phyloP scores from a whole-genome alignment of 2,797 vertebrate genomes.

The Spinibarbus caldwelli region DNA sequence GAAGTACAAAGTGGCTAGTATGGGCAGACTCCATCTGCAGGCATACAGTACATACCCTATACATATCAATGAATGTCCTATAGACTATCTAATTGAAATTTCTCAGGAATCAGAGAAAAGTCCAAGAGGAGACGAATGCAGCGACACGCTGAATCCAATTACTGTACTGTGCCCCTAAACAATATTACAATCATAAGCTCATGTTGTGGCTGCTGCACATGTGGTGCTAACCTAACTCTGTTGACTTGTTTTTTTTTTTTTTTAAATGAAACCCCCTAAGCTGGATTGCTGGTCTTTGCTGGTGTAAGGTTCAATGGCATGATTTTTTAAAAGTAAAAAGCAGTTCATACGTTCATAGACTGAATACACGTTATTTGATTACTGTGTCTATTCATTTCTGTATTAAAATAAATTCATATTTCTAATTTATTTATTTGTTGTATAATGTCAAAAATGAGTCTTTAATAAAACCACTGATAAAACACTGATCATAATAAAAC shows the following conservation, averaged over 20 bases:
- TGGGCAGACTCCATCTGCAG: neutral
- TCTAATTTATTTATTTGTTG: no score
- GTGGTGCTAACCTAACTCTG: neutral
- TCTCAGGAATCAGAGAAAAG: neutral
- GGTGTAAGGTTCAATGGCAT: neutral
- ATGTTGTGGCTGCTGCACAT: neutral
- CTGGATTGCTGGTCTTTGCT: neutral
- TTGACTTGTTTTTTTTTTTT: no score
- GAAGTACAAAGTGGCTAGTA: neutral
- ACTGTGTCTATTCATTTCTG: no score
- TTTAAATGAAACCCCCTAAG: neutral
- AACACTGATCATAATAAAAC: neutral
- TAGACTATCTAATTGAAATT: constrained; percentile 20
- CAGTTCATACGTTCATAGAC: neutral
- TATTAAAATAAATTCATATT: no score
- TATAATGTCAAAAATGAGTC: neutral
- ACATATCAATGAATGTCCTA: neutral
- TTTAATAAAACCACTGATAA: neutral
- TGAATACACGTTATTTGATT: no score
- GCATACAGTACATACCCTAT: neutral
- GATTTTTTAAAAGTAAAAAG: neutral
- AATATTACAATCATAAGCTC: neutral
- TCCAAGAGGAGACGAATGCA: neutral
- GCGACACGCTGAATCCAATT: constrained; percentile 18
- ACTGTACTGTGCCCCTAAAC: neutral